A percentile compares a stretch with the other conserved stretches of the same genome.
phyloP scores from a whole-genome alignment of 2,797 vertebrate genomes.

The Perodicticus potto region DNA sequence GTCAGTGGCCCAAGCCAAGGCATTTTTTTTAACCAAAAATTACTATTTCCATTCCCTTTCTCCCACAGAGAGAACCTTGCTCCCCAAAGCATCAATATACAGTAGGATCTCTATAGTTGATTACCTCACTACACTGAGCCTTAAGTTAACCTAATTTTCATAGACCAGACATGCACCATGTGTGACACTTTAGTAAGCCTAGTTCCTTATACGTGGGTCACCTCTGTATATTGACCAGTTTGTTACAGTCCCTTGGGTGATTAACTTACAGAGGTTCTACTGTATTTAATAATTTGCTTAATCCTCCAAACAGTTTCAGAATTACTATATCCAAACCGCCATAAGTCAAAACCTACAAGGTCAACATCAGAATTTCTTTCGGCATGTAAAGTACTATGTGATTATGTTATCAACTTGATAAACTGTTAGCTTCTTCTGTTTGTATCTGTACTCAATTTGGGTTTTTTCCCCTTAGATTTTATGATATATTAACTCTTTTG shows the following conservation, averaged over 20 bases:
- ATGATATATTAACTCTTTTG: conserved; percentile 5
- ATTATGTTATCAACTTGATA: neutral
- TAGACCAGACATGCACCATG: too few species aligned
- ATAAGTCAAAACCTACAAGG: neutral
- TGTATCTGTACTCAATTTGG: neutral
- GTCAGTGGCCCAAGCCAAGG: neutral
- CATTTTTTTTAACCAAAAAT: conserved; percentile 21
- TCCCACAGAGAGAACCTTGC: neutral
- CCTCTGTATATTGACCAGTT: too few species aligned
- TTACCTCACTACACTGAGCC: too few species aligned
- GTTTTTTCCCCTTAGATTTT: neutral
- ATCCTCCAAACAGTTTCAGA: neutral
- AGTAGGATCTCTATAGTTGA: too few species aligned
- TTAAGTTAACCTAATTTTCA: too few species aligned
- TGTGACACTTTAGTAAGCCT: too few species aligned
- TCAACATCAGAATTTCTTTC: neutral
- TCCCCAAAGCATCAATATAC: neutral
- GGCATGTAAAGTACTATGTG: neutral
- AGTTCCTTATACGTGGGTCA: too few species aligned
- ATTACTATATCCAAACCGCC: neutral
- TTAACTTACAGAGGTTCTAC: too few species aligned
- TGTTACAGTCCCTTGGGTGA: too few species aligned
- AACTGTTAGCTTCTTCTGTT: neutral
- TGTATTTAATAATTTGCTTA: neutral
- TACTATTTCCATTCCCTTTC: conserved; percentile 3